Conservation (phyloP, 2,888 invertebrate species). For the Cheiracanthium punctorium region DNA sequence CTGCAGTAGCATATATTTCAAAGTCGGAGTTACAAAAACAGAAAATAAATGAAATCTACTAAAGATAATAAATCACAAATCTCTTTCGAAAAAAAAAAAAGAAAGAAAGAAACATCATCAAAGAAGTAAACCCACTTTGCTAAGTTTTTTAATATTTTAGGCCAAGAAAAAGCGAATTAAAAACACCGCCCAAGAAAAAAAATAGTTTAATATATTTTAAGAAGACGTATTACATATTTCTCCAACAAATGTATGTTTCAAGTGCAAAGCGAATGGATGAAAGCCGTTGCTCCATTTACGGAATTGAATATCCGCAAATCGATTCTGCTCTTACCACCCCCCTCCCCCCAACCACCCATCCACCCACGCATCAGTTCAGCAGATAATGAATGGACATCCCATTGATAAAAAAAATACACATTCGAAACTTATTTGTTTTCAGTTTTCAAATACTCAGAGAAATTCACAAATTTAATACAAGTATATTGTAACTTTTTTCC, state of each 20-base stretch:
- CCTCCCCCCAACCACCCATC: too few species aligned
- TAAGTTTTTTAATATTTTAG: too few species aligned
- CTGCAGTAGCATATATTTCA: too few species aligned
- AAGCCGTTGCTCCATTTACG: background rate
- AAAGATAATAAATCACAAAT: too few species aligned
- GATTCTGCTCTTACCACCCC: background rate
- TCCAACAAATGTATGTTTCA: background rate
- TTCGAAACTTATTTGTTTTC: background rate
- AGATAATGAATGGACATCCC: background rate
- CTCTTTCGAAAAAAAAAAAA: too few species aligned
- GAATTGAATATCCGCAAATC: slow-evolving; percentile 11
- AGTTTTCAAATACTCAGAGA: background rate
- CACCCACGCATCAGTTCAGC: background rate
- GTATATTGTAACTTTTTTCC: background rate
- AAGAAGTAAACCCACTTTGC: too few species aligned
- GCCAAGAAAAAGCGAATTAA: too few species aligned
- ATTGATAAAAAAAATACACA: background rate
- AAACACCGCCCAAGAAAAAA: too few species aligned
- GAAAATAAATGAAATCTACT: too few species aligned
- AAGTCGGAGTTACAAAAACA: too few species aligned
- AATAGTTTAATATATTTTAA: background rate
- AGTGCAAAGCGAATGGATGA: background rate
- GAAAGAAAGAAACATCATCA: too few species aligned
- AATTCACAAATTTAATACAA: background rate
- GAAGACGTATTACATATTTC: background rate